Percentiles rank a stretch among this genome's conserved stretches.
Conservation (phyloP, 2,888 invertebrate genomes). For the Taenaris catops region DNA sequence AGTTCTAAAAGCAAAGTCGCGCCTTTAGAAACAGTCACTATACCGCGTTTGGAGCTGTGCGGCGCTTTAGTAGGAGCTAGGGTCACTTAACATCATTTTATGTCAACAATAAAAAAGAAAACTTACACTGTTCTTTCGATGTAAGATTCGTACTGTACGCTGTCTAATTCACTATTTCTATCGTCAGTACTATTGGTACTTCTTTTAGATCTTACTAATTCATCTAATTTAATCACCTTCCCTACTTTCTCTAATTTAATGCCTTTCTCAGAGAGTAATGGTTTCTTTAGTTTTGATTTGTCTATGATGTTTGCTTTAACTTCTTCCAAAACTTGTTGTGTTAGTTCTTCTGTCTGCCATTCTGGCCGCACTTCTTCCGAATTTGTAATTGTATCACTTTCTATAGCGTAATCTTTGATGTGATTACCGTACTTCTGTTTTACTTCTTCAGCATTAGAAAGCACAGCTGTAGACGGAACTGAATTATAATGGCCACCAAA, state of each 20-base stretch:
- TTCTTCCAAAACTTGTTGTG: conserved; percentile 46
- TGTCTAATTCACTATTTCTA: conserved; percentile 7
- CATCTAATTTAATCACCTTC: conserved; percentile 48
- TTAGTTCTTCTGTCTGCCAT: conserved; percentile 56
- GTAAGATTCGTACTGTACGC: conserved; percentile 39
- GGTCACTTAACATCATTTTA: too few species aligned
- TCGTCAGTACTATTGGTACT: conserved; percentile 8
- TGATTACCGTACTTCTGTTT: conserved; percentile 26
- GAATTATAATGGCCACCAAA: conserved; percentile 23
- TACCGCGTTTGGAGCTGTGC: too few species aligned
- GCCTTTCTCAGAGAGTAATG: conserved; percentile 46
- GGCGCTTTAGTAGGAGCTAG: too few species aligned
- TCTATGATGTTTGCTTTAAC: conserved; percentile 48
- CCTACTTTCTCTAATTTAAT: conserved; percentile 54
- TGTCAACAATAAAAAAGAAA: not conserved
- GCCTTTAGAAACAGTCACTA: too few species aligned
- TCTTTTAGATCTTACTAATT: conserved; percentile 40
- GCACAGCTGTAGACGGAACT: conserved; percentile 25
- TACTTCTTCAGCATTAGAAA: conserved; percentile 29
- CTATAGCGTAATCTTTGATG: conserved; percentile 17
- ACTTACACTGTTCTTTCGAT: conserved; percentile 58
- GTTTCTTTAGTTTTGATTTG: conserved; percentile 38
- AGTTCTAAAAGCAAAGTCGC: too few species aligned
- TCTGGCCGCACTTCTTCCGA: conserved; percentile 19
- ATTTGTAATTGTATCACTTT: conserved; percentile 16